Evolutionary conservation across 2,113 vertebrate genomes (phyloP).

Genomic region (Sylvietta virens): DNA sequence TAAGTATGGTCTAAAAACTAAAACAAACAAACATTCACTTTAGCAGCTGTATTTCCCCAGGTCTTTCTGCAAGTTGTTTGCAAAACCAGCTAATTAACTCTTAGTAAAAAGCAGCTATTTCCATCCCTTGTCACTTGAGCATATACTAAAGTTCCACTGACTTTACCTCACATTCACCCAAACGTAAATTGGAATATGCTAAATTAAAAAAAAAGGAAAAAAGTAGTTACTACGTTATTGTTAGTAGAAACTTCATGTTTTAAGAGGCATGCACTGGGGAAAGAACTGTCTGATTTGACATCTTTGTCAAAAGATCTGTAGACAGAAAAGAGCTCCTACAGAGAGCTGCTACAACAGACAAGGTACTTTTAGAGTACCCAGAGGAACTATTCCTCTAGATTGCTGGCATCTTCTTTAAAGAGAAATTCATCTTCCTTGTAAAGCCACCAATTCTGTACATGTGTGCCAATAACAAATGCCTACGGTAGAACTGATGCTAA

Average conservation of each 20-base stretch:
- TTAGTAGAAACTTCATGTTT: background rate
- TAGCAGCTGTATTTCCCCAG: background rate
- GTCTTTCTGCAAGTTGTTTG: background rate
- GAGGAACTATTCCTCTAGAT: background rate
- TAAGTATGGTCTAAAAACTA: background rate
- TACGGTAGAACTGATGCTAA: background rate
- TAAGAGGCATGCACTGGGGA: background rate
- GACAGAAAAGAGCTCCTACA: background rate
- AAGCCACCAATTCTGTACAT: background rate
- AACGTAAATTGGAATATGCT: background rate
- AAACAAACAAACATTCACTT: background rate
- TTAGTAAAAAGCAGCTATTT: background rate
- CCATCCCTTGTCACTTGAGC: background rate
- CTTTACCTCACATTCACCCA: background rate
- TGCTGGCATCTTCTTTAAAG: background rate
- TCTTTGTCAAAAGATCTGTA: background rate
- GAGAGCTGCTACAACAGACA: slow-evolving; percentile 1
- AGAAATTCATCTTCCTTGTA: slow-evolving; percentile 22
- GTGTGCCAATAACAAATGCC: slow-evolving; percentile 7
- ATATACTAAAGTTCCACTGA: background rate
- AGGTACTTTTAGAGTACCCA: background rate
- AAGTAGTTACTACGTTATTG: background rate
- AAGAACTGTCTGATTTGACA: background rate
- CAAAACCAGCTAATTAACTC: background rate
- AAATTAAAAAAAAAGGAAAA: background rate